Base-by-base conservation (phyloP, 2,797 vertebrate genomes). In the Kryptopterus vitreolus region DNA sequence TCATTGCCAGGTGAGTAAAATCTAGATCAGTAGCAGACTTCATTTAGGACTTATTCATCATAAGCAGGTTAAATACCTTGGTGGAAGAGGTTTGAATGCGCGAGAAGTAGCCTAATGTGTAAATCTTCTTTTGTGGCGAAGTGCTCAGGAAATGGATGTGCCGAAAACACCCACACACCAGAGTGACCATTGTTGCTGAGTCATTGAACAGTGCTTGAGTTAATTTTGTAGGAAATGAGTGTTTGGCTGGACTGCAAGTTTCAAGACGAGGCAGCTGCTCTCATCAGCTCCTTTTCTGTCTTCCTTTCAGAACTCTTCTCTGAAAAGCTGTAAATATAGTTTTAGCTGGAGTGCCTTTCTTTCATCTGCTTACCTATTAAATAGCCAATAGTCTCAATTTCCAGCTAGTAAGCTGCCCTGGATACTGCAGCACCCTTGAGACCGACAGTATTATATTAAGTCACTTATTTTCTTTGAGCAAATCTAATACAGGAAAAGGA, bases 1-100 rank as follows among this genome's bases (percentile, higher is more conserved):
- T 99, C 90, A 99, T 99, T 24, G 98, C 98, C 91, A 96, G 98
- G 98, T 98, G 92, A 95, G 89, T 79, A 2, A 78, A 53, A 61
- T 73, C 50, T 38, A 31, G 29, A 62, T 1, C 16, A n/a, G 22
- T 57, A n/a, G 50, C 15, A 11, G 18, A 73, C 11, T 57, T 38
- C 10, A 29, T 33, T 33, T 53, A 35, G 26, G 53, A 33, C 13
- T 33, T 61, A 12, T 68, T 71, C 46, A 26, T 53, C 35, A 46
- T n/a, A 33, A 53, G 59, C 68, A 52, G 74, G 33, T 35, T 35
- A 84, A 72, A 79, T 77, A 74, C 50, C 48, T 24, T 46, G 16
- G 13, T 77, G 43, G 53, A 79, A 73, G 38, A 58, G 38, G 50
- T 68, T 63, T 53, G n/a, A 63, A 26, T 52, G n/a, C 31, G 31